A percentile compares a stretch with the other conserved stretches of the same genome.
Evolutionary conservation across 2,113 vertebrate species (phyloP).

Genomic region (Tychaedon coryphoeus): DNA sequence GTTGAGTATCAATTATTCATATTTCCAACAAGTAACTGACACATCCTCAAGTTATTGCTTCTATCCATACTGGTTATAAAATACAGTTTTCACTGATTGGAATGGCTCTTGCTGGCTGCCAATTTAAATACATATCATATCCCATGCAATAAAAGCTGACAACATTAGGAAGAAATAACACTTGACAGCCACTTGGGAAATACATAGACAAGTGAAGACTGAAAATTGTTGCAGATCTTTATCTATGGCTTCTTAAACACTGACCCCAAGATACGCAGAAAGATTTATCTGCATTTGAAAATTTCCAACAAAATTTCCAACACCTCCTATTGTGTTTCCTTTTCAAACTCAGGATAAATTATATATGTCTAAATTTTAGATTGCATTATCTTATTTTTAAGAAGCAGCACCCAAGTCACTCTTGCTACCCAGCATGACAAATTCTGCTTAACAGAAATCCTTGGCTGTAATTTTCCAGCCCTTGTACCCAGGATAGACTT

Average conservation of each 20-base stretch:
- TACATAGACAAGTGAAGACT: constrained; percentile 14
- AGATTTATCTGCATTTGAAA: not conserved
- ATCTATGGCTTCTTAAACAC: not conserved
- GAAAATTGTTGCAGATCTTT: constrained; percentile 19
- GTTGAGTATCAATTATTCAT: constrained; percentile 41
- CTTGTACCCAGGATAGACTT: not conserved
- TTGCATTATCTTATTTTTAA: not conserved
- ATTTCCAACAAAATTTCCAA: not conserved
- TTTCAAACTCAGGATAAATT: not conserved
- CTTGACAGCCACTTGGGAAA: constrained; percentile 38
- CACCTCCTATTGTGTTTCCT: not conserved
- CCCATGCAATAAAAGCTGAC: constrained; percentile 25
- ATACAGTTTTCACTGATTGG: not conserved
- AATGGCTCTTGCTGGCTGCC: constrained; percentile 37
- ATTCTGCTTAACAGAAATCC: not conserved
- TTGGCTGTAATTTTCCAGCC: not conserved
- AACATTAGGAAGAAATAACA: constrained; percentile 12
- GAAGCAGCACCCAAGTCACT: not conserved
- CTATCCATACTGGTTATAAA: constrained; percentile 18
- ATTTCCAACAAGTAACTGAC: not conserved
- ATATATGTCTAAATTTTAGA: not conserved
- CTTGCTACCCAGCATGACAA: not conserved
- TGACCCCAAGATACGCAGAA: not conserved
- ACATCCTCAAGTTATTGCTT: constrained; percentile 1
- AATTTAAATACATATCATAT: constrained; percentile 57